phyloP scores from a whole-genome alignment of 2,888 invertebrate genomes.

The Drosophila phalerata region DNA sequence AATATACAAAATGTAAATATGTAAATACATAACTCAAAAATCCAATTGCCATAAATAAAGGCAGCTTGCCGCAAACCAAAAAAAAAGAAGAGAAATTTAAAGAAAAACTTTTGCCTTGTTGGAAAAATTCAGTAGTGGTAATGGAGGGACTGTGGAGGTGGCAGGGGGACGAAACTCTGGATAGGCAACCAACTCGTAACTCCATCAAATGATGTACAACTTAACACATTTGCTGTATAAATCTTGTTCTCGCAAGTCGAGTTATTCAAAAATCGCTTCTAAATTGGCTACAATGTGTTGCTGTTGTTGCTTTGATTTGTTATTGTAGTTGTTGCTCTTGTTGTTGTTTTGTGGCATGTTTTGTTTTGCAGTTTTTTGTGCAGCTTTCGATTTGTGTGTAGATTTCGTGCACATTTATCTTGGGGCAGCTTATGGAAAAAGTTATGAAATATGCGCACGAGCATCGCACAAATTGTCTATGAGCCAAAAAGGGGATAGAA shows the following conservation, averaged over 20 bases:
- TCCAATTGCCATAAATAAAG: slow-evolving; percentile 77
- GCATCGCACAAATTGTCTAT: slow-evolving; percentile 74
- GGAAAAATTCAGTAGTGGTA: background rate
- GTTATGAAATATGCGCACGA: slow-evolving; percentile 84
- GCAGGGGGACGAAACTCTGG: background rate
- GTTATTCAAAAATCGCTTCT: slow-evolving; percentile 83
- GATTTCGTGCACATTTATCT: slow-evolving; percentile 83
- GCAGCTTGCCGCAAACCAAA: slow-evolving; percentile 19
- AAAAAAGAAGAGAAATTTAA: background rate
- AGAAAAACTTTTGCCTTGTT: slow-evolving; percentile 51
- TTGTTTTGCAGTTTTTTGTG: slow-evolving; percentile 66
- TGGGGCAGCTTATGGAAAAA: slow-evolving; percentile 81
- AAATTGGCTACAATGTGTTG: slow-evolving; percentile 79
- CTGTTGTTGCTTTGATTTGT: slow-evolving; percentile 41
- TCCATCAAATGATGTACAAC: slow-evolving; percentile 84
- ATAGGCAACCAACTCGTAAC: slow-evolving; percentile 63
- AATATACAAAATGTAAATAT: slow-evolving; percentile 21
- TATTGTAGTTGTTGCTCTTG: slow-evolving; percentile 30
- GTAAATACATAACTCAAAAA: slow-evolving; percentile 68
- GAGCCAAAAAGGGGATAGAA: background rate
- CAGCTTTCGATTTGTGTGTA: slow-evolving; percentile 84
- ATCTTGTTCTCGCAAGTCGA: slow-evolving; percentile 81
- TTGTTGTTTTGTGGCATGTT: slow-evolving; percentile 43
- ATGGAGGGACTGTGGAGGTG: background rate
- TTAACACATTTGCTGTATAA: slow-evolving; percentile 83